Evolutionary conservation across 2,888 invertebrate species (phyloP).

Genomic region (Lepidochitona cinerea): DNA sequence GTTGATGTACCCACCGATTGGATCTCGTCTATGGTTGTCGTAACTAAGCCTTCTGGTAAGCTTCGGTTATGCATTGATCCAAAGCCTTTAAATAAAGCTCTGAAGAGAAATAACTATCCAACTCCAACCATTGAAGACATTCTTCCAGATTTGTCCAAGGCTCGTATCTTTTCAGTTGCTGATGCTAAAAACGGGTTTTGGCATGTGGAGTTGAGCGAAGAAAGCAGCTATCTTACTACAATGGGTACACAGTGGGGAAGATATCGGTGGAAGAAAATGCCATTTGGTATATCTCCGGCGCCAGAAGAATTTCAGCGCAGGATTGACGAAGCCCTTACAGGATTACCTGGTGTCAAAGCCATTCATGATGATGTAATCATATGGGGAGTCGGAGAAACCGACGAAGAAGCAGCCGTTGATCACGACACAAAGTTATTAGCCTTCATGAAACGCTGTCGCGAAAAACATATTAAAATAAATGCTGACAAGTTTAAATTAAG

Average conservation of each 20-base stretch:
- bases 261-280: slow-evolving; percentile 35
- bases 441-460: slow-evolving; percentile 17
- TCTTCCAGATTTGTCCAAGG: slow-evolving; percentile 10
- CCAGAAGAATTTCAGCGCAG: slow-evolving; percentile 37
- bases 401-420: slow-evolving; percentile 19
- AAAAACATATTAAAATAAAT: slow-evolving; percentile 25
- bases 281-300: slow-evolving; percentile 33
- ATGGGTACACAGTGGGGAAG: slow-evolving; percentile 36
- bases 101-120: slow-evolving; percentile 19
- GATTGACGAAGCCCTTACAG: slow-evolving; percentile 8
- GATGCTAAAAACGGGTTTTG: slow-evolving; percentile 28
- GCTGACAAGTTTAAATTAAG: slow-evolving; percentile 21
- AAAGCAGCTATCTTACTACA: slow-evolving; percentile 29
- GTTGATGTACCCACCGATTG: slow-evolving; percentile 29
- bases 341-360: slow-evolving; percentile 18
- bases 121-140: slow-evolving; percentile 16
- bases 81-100: slow-evolving; percentile 26
- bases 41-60: slow-evolving; percentile 15
- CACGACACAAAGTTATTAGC: slow-evolving; percentile 19
- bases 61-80: slow-evolving; percentile 30
- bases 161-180: slow-evolving; percentile 12
- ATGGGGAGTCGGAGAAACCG: slow-evolving; percentile 16
- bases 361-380: slow-evolving; percentile 28
- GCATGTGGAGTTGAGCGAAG: slow-evolving; percentile 22
- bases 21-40: slow-evolving; percentile 28